Conservation (phyloP, 2,113 vertebrate species). For the Gymnobelideus leadbeateri region DNA sequence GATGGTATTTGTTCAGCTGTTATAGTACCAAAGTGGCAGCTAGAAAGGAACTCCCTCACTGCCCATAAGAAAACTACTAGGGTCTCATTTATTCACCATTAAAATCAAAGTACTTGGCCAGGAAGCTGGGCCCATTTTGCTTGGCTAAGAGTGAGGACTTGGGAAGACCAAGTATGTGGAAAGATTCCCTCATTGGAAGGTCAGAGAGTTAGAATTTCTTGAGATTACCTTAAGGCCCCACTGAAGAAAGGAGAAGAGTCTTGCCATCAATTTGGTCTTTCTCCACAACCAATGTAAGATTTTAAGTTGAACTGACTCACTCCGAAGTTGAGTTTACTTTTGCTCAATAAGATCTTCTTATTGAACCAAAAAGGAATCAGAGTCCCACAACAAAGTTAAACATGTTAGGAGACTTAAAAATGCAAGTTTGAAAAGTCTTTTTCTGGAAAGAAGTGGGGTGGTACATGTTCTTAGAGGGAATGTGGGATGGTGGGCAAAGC, state of each 20-base stretch:
- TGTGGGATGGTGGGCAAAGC: not conserved
- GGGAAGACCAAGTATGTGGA: constrained; percentile 51
- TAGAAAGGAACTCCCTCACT: constrained; percentile 75
- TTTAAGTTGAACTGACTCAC: not conserved
- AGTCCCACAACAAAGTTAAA: not conserved
- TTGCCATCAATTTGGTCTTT: not conserved
- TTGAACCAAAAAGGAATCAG: not conserved
- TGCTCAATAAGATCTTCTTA: not conserved
- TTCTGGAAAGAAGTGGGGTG: not conserved
- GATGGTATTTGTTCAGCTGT: constrained; percentile 82
- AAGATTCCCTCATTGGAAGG: constrained; percentile 52
- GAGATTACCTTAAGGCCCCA: not conserved
- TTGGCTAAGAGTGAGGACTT: constrained; percentile 66
- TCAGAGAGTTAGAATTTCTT: constrained; percentile 8
- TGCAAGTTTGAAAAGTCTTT: not conserved
- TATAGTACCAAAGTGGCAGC: constrained; percentile 69
- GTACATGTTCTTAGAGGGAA: not conserved
- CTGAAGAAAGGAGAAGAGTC: not conserved
- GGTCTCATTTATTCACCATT: constrained; percentile 79
- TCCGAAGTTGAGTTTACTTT: constrained; percentile 4
- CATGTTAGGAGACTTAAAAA: not conserved
- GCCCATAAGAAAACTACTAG: constrained; percentile 64
- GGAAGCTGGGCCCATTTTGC: constrained; percentile 74
- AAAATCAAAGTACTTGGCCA: constrained; percentile 71
- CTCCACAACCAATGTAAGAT: not conserved